These are phyloP conservation scores for Sebastes reedi DNA, from an alignment of 2,797 vertebrate genomes.

Conservation along the genomic window DNA sequence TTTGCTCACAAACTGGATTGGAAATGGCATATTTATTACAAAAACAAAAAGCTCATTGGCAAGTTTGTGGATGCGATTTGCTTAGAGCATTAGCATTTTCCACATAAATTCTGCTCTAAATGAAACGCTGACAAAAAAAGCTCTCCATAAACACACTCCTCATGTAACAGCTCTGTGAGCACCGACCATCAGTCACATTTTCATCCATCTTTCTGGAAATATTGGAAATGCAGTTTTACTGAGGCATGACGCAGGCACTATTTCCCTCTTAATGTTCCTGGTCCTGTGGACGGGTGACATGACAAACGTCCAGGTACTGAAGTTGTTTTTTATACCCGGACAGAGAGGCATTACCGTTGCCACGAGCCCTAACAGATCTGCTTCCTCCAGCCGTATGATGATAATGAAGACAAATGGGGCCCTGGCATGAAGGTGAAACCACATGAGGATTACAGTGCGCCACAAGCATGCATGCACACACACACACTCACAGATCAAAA, in stretches of 20 bases:
- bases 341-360: slow-evolving; percentile 62
- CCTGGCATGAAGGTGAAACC: slow-evolving; percentile 67
- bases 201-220: slow-evolving; percentile 16
- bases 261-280: slow-evolving; percentile 36
- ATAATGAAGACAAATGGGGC: slow-evolving; percentile 78
- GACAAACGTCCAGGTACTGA: slow-evolving; percentile 62
- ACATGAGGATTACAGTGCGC: slow-evolving; percentile 59
- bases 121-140: slow-evolving; percentile 27
- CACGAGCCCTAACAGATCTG: slow-evolving; percentile 65
- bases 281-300: slow-evolving; percentile 43
- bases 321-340: slow-evolving; percentile 56
- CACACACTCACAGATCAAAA: slow-evolving; percentile 15
- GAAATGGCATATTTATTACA: slow-evolving; percentile 52
- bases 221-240: slow-evolving; percentile 43
- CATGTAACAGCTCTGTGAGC: slow-evolving; percentile 29
- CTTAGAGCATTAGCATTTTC: slow-evolving; percentile 37
- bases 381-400: slow-evolving; percentile 64
- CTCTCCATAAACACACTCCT: slow-evolving; percentile 12
- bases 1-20: slow-evolving; percentile 47
- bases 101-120: slow-evolving; percentile 30
- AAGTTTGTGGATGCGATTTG: slow-evolving; percentile 36
- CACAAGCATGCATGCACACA: slow-evolving; percentile 31
- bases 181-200: slow-evolving; percentile 27
- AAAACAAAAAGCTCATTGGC: slow-evolving; percentile 46
- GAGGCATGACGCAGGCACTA: not conserved